Evolutionary conservation across 64 coral and sea anemone species (phyloP).

Genomic region (Exaiptasia diaphana): DNA sequence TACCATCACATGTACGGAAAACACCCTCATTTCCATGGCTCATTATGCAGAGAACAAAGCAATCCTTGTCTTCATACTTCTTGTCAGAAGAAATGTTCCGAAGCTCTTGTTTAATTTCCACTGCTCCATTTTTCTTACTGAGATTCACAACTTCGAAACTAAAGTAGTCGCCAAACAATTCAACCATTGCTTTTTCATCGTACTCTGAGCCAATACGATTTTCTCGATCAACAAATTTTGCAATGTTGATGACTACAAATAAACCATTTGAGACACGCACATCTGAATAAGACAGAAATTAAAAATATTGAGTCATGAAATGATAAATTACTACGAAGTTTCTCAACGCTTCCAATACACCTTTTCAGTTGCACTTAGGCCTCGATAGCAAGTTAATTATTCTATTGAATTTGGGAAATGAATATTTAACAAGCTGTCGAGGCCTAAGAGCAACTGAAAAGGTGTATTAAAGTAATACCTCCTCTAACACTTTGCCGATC

Average conservation of each 20-base stretch:
- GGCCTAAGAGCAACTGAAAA: too few species aligned
- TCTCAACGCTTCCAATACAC: too few species aligned
- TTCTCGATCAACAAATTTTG: background rate
- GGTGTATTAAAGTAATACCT: too few species aligned
- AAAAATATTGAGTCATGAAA: too few species aligned
- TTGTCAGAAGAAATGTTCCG: constrained; percentile 43
- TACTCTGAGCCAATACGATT: constrained; percentile 28
- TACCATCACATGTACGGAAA: constrained; percentile 41
- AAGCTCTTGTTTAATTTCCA: constrained; percentile 1
- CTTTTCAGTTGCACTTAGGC: too few species aligned
- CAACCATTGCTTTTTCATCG: constrained; percentile 28
- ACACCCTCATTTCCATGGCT: constrained; percentile 58
- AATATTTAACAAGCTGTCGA: too few species aligned
- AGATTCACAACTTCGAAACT: constrained; percentile 19
- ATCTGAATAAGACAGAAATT: too few species aligned
- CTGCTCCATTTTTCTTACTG: background rate
- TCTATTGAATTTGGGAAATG: too few species aligned
- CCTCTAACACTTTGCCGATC: too few species aligned
- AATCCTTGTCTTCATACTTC: constrained; percentile 33
- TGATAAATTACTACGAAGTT: too few species aligned
- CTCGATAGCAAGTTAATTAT: too few species aligned
- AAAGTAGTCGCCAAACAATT: constrained; percentile 23
- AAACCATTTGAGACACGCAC: too few species aligned
- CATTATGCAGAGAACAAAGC: constrained; percentile 80
- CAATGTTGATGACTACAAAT: background rate